A percentile compares a stretch with the other conserved stretches of the same genome.
Evolutionary conservation across 1,140 invertebrate species (phyloP).

Genomic region (Drosophila ohnishii): DNA sequence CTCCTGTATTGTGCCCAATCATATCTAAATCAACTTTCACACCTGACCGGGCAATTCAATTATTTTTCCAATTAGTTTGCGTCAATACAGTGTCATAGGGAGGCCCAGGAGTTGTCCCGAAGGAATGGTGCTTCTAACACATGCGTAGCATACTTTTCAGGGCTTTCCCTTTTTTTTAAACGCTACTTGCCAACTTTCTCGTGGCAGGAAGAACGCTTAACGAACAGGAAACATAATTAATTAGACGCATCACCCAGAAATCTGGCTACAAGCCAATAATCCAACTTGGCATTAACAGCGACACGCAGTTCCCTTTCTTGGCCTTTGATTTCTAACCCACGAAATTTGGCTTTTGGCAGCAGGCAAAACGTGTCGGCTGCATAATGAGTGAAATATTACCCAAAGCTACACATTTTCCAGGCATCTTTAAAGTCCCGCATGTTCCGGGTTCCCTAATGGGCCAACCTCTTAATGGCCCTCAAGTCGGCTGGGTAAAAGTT

Average conservation of each 20-base stretch:
- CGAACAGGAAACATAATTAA: conserved; percentile 43
- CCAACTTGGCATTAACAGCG: conserved; percentile 22
- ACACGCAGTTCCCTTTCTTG: conserved; percentile 7
- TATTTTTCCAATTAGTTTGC: conserved; percentile 59
- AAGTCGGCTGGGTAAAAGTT: conserved; percentile 4
- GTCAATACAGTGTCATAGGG: conserved; percentile 6
- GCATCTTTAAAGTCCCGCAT: conserved; percentile 38
- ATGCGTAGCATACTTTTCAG: conserved; percentile 43
- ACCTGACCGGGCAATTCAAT: conserved; percentile 66
- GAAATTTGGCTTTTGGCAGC: conserved; percentile 14
- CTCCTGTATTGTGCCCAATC: conserved; percentile 6
- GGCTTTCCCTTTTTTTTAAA: conserved; percentile 11
- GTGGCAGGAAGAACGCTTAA: conserved; percentile 4
- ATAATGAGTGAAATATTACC: conserved; percentile 62
- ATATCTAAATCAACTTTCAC: conserved; percentile 53
- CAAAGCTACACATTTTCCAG: conserved; percentile 26
- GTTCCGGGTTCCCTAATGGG: conserved; percentile 11
- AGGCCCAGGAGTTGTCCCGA: neutral
- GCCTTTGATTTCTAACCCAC: conserved; percentile 16
- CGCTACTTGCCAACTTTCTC: neutral
- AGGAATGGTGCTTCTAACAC: neutral
- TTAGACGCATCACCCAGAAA: conserved; percentile 21
- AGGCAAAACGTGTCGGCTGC: conserved; percentile 45
- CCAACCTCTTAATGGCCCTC: neutral
- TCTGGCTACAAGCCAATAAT: conserved; percentile 40